Evolutionary conservation across 92 coral and sea anemone genomes (phyloP), one percentile per base, ranked within the genome.

Genomic region (Epizoanthus ramosus): DNA sequence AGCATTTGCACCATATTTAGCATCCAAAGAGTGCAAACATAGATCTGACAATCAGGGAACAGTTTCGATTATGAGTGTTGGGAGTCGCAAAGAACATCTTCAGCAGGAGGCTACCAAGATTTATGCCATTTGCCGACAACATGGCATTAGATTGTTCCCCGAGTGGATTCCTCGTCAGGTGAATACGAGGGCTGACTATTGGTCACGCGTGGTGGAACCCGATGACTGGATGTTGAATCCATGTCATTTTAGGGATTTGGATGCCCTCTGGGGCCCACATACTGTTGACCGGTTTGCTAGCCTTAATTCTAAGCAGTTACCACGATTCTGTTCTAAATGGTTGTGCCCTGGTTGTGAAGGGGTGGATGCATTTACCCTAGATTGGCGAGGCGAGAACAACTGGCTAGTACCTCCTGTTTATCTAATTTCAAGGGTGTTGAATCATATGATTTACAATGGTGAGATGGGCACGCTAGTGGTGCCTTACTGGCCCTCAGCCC

Each of bases 361-460:
- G 28, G 89, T 87, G 37, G 93, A 90, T 79, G 91, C 93, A 25
- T 87, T 90, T 65, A 87, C 91, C 50, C 24, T 74, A 47, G 71
- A 80, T 56, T 90, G 93, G 91, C 61, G 43, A 15, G 91, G 89
- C 52, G 93, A 84, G 17, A 87, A 87, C 84, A 90, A 90, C 67
- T 90, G 93, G 91, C 84, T 90, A 37, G 91, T 87, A 8, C 89
- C 93, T 17, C 87, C 87, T 3, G 85, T 86, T 17, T 72, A 85
- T 70, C 79, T 86, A 21, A 72, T 88, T 61, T 58, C 63, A 3
- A 16, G 63, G 22, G 53, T 47, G 10, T 10, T 47, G 53, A 7
- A 47, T 8, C 53, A 47, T 12, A 47, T 47, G 53, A 47, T 68
- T 23, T 47, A 61, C 58, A 63, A 63, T 70, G 66, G 14, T 4